Evolutionary conservation across 1,140 invertebrate genomes (phyloP).

Genomic region (Plodia interpunctella): DNA sequence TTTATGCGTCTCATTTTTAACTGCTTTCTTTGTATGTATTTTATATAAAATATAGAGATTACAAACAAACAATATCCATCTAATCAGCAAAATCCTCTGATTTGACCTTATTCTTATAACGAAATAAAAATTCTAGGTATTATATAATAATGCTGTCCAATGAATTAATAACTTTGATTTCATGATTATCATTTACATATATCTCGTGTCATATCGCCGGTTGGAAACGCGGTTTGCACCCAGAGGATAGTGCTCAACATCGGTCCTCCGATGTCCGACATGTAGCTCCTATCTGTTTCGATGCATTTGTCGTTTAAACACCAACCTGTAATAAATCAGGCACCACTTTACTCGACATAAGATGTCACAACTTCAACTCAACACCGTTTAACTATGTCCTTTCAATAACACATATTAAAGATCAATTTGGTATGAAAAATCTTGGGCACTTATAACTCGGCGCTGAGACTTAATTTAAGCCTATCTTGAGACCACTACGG

Average conservation of each 20-base stretch:
- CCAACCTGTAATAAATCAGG: conserved; percentile 76
- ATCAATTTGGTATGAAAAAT: conserved; percentile 19
- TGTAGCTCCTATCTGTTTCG: conserved; percentile 75
- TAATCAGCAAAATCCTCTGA: no score
- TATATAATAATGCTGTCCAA: no score
- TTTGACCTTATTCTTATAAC: no score
- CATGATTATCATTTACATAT: conserved; percentile 5
- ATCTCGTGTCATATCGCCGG: conserved; percentile 42
- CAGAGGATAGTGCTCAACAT: conserved; percentile 58
- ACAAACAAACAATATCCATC: no score
- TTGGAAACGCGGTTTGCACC: conserved; percentile 38
- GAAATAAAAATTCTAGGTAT: no score
- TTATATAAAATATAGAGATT: no score
- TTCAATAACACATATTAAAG: conserved; percentile 16
- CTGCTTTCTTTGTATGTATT: no score
- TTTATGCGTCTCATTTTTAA: no score
- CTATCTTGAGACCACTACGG: conserved; percentile 72
- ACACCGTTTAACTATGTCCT: conserved; percentile 15
- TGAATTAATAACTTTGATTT: not conserved
- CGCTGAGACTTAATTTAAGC: conserved; percentile 52
- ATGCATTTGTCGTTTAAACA: conserved; percentile 77
- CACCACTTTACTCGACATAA: conserved; percentile 22
- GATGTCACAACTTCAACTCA: conserved; percentile 26
- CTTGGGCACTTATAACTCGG: conserved; percentile 17
- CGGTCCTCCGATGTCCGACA: conserved; percentile 72